phyloP scores from a whole-genome alignment of 2,113 vertebrate species.

The Catharus minimus region DNA sequence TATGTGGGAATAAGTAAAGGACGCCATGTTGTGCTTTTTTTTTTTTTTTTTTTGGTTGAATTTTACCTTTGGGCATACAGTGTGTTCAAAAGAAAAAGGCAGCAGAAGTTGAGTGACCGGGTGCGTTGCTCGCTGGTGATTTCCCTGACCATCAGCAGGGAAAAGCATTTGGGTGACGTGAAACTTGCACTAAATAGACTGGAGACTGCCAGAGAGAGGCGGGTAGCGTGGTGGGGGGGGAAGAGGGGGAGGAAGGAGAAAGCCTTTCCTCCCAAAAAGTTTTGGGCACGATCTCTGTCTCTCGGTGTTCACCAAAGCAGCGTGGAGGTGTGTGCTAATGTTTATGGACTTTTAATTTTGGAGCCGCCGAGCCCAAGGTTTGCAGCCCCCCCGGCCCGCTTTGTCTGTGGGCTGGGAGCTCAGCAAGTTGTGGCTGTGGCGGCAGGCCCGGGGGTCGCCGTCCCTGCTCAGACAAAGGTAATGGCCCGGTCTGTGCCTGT shows the following conservation, averaged over 20 bases:
- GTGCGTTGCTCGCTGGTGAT: conserved; percentile 5
- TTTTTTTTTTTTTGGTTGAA: background rate
- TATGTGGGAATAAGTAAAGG: conserved; percentile 35
- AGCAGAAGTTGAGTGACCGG: conserved; percentile 43
- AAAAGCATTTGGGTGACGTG: conserved; percentile 31
- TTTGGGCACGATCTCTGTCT: too few species aligned
- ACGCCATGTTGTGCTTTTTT: conserved; percentile 34
- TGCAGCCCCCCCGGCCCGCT: background rate
- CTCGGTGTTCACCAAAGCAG: background rate
- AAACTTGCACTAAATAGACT: conserved; percentile 7
- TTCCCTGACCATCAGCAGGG: conserved; percentile 20
- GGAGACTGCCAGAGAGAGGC: conserved; percentile 10
- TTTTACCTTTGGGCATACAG: background rate
- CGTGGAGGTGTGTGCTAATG: background rate
- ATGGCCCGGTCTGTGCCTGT: background rate
- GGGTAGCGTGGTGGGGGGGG: background rate
- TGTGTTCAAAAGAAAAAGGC: background rate
- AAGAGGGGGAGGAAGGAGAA: background rate
- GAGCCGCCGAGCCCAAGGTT: background rate
- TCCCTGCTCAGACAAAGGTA: conserved; percentile 17
- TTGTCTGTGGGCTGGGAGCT: background rate
- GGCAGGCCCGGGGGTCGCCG: conserved; percentile 10
- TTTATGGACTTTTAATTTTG: background rate
- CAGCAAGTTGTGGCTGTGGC: background rate
- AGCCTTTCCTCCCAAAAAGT: too few species aligned